Evolutionary conservation across 2,888 invertebrate species (phyloP), one percentile per base, ranked within the genome.

Genomic region (Theretra japonica): DNA sequence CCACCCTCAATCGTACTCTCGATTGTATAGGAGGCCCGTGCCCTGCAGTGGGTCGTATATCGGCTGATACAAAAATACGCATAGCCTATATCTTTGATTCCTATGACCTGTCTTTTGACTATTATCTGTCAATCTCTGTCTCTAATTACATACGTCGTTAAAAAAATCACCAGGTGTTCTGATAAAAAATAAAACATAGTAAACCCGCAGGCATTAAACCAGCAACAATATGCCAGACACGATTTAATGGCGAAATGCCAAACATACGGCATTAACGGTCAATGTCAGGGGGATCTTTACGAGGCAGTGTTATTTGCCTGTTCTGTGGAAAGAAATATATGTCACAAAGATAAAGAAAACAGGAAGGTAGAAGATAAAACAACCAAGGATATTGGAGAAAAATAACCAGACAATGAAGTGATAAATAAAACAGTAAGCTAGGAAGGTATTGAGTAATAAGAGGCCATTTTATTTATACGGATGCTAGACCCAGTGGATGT

Each of bases 191-290:
- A 71, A 65, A 33, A 56, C 70, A 71, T 33, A 56, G 65, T 65
- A 71, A 71, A 65, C 53, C 56, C 41, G 56, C 65, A 41, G 56
- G 41, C 30, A 71, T 71, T 58, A 71, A 71, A 70, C 62, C 33
- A 30, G 60, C 33, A 70, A 56, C 56, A 71, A 56, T 53, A 71
- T 41, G 53, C 17, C 41, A 19, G 62, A 56, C 23, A 41, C 19
- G 56, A 25, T 65, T 65, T 65, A 25, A 71, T 76, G 80, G 80
- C 77, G 33, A 70, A 74, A 72, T 74, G 80, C 79, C 80, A 80
- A 75, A 71, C 73, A 73, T 59, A 69, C 70, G 56, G 69, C 68
- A 69, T 74, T 79, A 72, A 74, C 76, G 80, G 80, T 78, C 78
- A 80, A 77, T 78, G 80, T 68, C 76, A 71, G 69, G 50, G 65